phyloP scores from a whole-genome alignment of 2,113 vertebrate species.

The Macquaria australasica region DNA sequence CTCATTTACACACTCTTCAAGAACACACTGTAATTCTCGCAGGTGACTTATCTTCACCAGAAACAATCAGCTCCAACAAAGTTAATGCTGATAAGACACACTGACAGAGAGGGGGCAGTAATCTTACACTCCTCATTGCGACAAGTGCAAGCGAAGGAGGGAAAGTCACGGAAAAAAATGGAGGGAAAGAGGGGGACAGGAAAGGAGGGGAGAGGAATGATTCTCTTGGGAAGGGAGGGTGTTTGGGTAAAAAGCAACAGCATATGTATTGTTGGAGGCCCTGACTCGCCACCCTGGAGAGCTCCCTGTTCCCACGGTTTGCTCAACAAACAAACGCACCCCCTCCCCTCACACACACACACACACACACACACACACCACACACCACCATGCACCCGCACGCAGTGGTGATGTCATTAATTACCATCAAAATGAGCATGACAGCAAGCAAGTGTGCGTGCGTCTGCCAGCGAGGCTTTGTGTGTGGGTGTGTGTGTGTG shows the following conservation, averaged over 20 bases:
- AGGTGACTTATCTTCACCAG: background rate
- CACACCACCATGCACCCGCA: slow-evolving; percentile 69
- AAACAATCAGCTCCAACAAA: background rate
- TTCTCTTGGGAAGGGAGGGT: slow-evolving; percentile 81
- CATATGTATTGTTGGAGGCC: slow-evolving; percentile 85
- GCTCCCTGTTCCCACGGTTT: slow-evolving; percentile 88
- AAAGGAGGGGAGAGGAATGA: slow-evolving; percentile 69
- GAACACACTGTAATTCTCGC: too few relatives aligned
- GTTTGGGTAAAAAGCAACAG: slow-evolving; percentile 87
- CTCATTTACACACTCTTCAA: background rate
- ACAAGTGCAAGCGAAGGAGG: slow-evolving; percentile 63
- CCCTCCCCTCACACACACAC: slow-evolving; percentile 48
- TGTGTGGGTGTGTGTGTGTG: slow-evolving; percentile 53
- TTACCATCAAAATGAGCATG: slow-evolving; percentile 89
- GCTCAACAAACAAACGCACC: slow-evolving; percentile 85
- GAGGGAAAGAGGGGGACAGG: slow-evolving; percentile 59
- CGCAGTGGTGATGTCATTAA: slow-evolving; percentile 88
- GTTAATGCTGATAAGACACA: slow-evolving; percentile 46
- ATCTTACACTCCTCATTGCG: slow-evolving; percentile 58
- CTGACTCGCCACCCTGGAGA: slow-evolving; percentile 87
- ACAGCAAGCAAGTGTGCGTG: slow-evolving; percentile 83
- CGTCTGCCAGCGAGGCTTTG: slow-evolving; percentile 69
- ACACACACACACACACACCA: slow-evolving; percentile 35
- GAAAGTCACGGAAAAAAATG: slow-evolving; percentile 63
- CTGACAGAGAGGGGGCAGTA: slow-evolving; percentile 79